These are phyloP conservation scores for Spondyliosoma cantharus DNA, from an alignment of 2,797 vertebrate species.

Conservation along the genomic window DNA sequence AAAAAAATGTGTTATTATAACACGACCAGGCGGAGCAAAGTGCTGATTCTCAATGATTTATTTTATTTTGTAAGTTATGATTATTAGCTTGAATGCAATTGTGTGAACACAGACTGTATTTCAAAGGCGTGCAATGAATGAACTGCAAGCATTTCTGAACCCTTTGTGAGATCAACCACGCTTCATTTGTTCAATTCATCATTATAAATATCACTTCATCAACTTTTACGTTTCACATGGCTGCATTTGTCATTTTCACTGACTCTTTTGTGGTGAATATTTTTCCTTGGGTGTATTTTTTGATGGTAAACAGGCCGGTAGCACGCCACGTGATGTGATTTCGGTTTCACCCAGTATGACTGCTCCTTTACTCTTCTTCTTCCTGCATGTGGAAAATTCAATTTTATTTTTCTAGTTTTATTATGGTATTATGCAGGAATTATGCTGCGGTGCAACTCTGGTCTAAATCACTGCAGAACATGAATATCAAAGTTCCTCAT, in stretches of 20 bases:
- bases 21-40: not conserved
- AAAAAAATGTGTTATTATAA: too few species aligned
- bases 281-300: not conserved
- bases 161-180: not conserved
- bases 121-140: not conserved
- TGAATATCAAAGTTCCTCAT: slow-evolving; percentile 19
- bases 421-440: too few species aligned
- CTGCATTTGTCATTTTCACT: not conserved
- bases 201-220: too few species aligned
- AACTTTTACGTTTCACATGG: too few species aligned
- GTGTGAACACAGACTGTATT: not conserved
- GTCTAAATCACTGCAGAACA: slow-evolving; percentile 2
- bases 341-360: not conserved
- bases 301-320: not conserved
- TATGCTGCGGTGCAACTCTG: too few species aligned
- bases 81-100: not conserved
- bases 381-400: too few species aligned
- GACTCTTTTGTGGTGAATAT: not conserved
- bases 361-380: too few species aligned
- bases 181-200: not conserved
- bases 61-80: not conserved
- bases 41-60: not conserved
- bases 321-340: too few species aligned
- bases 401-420: too few species aligned
- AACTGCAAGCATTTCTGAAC: not conserved